Evolutionary conservation across 2,888 invertebrate genomes (phyloP), one percentile per base, ranked within the genome.

Genomic region (Agonopterix arenella): DNA sequence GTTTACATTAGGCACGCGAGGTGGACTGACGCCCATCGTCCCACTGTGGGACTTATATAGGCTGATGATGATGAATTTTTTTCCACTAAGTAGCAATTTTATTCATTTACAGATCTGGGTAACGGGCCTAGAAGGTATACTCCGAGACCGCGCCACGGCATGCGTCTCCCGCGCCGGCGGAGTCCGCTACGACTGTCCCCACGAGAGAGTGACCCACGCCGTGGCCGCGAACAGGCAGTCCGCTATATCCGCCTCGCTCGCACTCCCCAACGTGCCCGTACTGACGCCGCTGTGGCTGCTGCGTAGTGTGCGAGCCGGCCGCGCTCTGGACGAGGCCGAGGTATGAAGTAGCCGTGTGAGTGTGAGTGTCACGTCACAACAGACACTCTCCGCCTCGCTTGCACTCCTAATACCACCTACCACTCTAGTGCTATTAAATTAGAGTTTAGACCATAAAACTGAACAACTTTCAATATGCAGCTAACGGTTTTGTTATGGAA

Each of bases 141-240:
- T 61, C n/a, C 79, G 83, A 38, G 89, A 88, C 52, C 83, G 86
- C 1, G 80, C 81, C 1, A 59, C 72, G 1, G 79, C 80, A 0
- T 66, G 75, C 52, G 71, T 84, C 8, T 80, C 83, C 1, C 90
- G 92, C 5, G 94, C 95, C 48, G 96, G 97, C n/a, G 97, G 96
- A 28, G 95, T 95, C 11, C 91, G 97, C 49, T 79, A 94, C 67
- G 94, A 94, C 70, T 91, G 92, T 48, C 90, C 96, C 42, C 93
- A 93, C 61, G 94, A 94, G 55, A 91, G 94, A 53, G 80, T 85
- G 2, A 95, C 97, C 1, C 98, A 98, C 80, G 92, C 95, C 2
- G 91, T 97, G 38, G 91, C 95, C 2, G 94, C 93, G 0, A 92
- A 93, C 55, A 73, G 90, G n/a, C 16, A 8, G 7, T 72, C 84